Base-by-base conservation (phyloP, 2,888 invertebrate genomes). In the Lutraria lutraria region DNA sequence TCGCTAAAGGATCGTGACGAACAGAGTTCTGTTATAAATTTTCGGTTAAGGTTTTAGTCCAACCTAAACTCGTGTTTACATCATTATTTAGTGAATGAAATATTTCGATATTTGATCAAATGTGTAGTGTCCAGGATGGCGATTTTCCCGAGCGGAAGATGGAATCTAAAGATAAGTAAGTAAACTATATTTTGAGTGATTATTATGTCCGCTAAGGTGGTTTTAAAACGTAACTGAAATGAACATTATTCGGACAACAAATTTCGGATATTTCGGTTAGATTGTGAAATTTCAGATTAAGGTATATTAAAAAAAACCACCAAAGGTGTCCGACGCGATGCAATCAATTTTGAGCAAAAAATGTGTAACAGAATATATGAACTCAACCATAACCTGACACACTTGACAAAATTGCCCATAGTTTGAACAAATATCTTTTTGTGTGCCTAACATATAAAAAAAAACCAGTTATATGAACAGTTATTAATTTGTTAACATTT, bases 111-210 rank as follows among this genome's bases (percentile, higher is more conserved):
- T 31, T 81, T 1, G 25, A 3, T 21, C 83, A 21, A 56, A 89
- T 89, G 89, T 89, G 89, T 52, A 89, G 89, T 60, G 81, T 89
- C 8, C 83, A 89, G 31, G 89, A 89, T n/a, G 83, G 81, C 19
- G 89, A 86, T 68, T n/a, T 86, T 13, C 89, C 89, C 1, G 76
- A 76, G 31, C 29, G 34, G 34, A 76, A 31, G 34, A 34, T 34
- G 12, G 29, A 31, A 0, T 19, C 34, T 15, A 31, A 76, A 76
- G 31, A 31, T 76, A 34, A 16, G 76, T 76, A 87, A n/a, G 25
- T n/a, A 54, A 56, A 16, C 29, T 15, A n/a, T 56, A 82, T 82
- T 54, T 82, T 31, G 12, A n/a, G 16, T 0, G 29, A 25, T 82
- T 19, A 53, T 60, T 60, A 19, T 8, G 29, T 31, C 21, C 15